phyloP scores from a whole-genome alignment of 1,140 invertebrate species.

The Chelonus insularis region DNA sequence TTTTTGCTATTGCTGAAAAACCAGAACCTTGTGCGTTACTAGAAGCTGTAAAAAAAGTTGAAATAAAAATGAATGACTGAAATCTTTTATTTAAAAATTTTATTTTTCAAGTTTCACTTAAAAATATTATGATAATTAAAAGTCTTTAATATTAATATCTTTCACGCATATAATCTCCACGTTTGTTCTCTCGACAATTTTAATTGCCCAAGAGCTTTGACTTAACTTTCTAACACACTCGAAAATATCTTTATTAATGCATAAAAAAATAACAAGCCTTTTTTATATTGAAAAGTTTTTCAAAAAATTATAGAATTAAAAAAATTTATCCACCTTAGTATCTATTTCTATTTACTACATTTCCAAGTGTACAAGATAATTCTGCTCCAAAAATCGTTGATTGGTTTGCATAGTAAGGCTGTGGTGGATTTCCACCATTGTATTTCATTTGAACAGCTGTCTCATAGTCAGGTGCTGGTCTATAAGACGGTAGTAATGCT shows the following conservation, averaged over 20 bases:
- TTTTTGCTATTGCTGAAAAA: conserved; percentile 44
- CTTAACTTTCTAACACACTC: no score
- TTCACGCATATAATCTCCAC: no score
- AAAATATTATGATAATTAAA: no score
- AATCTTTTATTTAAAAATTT: conserved; percentile 19
- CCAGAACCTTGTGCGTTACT: conserved; percentile 49
- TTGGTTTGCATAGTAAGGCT: conserved; percentile 58
- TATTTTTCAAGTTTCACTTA: no score
- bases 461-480: conserved; percentile 92
- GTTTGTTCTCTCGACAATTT: no score
- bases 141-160: no score
- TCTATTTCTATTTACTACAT: conserved; percentile 51
- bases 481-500: conserved; percentile 83
- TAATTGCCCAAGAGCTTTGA: no score
- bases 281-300: no score
- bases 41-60: conserved; percentile 33
- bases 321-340: conserved; percentile 42
- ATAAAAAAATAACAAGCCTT: neutral
- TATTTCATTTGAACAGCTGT: conserved; percentile 86
- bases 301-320: conserved; percentile 2
- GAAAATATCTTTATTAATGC: neutral
- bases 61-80: conserved; percentile 19
- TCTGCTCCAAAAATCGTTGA: conserved; percentile 54
- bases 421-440: conserved; percentile 48
- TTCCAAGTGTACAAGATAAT: conserved; percentile 50